Base-by-base conservation (phyloP, 2,888 invertebrate genomes). In the Leptopilina myrica region DNA sequence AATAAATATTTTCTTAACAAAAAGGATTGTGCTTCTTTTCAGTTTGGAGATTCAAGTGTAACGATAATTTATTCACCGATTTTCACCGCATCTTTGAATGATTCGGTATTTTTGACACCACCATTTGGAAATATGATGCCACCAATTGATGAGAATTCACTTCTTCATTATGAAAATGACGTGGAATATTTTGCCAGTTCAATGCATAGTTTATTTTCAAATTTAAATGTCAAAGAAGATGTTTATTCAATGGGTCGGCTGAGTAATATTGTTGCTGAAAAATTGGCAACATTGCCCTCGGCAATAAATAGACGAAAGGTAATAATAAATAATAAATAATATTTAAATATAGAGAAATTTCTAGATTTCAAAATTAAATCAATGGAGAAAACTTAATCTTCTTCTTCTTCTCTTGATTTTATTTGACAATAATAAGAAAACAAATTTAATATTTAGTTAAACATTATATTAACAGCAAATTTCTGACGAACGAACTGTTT, bases 11-110 rank as follows among this genome's bases (percentile, higher is more conserved):
- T 49, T 49, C 81, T 69, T 65, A 20, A 65, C 69, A 78, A 67
- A 76, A 43, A 43, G 8, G 8, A 8, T 7, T 8, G 8, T 78
- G 82, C 80, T 79, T 78, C 33, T 82, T 93, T 93, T 73, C 92
- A 95, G 95, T 93, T 93, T 90, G 93, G 53, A 12, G 69, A 56
- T 6, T 56, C 93, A 86, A 92, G 93, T 79, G 94, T 93, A 6
- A 94, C 95, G 89, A 93, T 95, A 46, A 92, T 94, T 9, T 94
- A 94, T 85, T 92, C 94, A 81, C 95, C 95, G 69, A 92, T 95
- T 73, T 94, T 94, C 78, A 91, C 94, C 26, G 93, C 94, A 65
- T 91, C 93, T 46, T 90, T 95, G 62, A 94, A 94, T 73, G 93
- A 93, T 86, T 91, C 93, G 78, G 87, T 95, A 20, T 95, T 96